phyloP scores from a whole-genome alignment of 2,888 invertebrate species.

The Ornithoptera alexandrae region DNA sequence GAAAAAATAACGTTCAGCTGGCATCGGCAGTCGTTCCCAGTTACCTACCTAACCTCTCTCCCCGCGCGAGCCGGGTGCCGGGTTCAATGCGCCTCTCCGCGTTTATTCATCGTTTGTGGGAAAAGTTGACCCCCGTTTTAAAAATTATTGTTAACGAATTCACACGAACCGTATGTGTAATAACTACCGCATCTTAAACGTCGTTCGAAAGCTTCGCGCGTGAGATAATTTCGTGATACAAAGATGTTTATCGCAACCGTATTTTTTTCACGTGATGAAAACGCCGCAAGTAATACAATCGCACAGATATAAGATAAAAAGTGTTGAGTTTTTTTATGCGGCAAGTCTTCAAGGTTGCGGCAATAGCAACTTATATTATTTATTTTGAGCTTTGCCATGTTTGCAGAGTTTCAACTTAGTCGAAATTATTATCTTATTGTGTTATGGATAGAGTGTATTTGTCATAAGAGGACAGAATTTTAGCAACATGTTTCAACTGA shows the following conservation, averaged over 20 bases:
- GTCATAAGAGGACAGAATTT: constrained; percentile 61
- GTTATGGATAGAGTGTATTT: constrained; percentile 58
- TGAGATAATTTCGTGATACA: constrained; percentile 31
- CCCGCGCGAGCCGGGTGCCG: constrained; percentile 75
- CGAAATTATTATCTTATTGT: constrained; percentile 72
- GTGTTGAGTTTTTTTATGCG: constrained; percentile 41
- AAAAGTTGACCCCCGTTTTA: constrained; percentile 78
- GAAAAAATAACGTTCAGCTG: constrained; percentile 82
- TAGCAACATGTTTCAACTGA: constrained; percentile 47
- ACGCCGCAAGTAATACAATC: constrained; percentile 38
- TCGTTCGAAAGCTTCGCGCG: constrained; percentile 36
- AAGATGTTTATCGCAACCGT: constrained; percentile 10
- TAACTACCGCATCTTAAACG: constrained; percentile 64
- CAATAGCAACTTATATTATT: constrained; percentile 56
- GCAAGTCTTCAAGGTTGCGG: constrained; percentile 58
- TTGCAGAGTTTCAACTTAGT: constrained; percentile 67
- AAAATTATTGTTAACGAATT: constrained; percentile 78
- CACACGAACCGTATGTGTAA: constrained; percentile 65
- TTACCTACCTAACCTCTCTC: constrained; percentile 74
- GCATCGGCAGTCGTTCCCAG: constrained; percentile 78
- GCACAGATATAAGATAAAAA: constrained; percentile 37
- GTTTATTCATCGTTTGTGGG: constrained; percentile 80
- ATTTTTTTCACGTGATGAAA: constrained; percentile 31
- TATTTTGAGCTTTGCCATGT: constrained; percentile 69
- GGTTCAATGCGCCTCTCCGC: constrained; percentile 79